Conservation (phyloP, 2,797 vertebrate genomes). For the Chaenodraco wilsoni region DNA sequence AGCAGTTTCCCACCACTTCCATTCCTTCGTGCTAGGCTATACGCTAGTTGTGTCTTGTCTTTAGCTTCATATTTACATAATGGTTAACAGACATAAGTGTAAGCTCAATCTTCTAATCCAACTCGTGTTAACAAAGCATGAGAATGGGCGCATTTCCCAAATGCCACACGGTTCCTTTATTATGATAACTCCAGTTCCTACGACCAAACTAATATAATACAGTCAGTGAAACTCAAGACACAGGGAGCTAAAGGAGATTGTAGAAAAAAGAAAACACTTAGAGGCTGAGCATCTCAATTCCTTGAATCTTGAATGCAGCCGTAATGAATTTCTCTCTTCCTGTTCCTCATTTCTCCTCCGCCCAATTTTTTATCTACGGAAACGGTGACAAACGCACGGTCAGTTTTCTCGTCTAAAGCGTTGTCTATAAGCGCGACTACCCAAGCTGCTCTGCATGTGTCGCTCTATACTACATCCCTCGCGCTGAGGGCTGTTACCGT, state of each 20-base stretch:
- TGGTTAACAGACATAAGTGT: not conserved
- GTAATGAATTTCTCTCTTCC: conserved; percentile 54
- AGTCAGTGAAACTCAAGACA: conserved; percentile 31
- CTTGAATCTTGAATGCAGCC: conserved; percentile 49
- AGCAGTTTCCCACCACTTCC: not conserved
- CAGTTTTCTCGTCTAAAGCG: conserved; percentile 40
- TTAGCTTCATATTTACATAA: not conserved
- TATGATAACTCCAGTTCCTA: conserved; percentile 7
- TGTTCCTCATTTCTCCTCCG: conserved; percentile 66
- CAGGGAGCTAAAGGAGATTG: conserved; percentile 38
- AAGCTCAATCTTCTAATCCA: no score
- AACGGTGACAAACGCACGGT: conserved; percentile 69
- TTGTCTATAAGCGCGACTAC: not conserved
- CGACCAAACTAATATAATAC: not conserved
- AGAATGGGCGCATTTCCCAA: not conserved
- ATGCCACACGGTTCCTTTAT: not conserved
- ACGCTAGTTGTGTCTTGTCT: not conserved
- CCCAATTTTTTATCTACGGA: conserved; percentile 82
- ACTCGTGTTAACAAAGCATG: not conserved
- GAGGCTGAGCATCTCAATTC: conserved; percentile 42
- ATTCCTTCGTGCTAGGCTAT: conserved; percentile 5
- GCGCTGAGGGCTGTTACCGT: not conserved
- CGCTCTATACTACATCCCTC: not conserved
- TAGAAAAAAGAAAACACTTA: conserved; percentile 13
- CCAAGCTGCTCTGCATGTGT: conserved; percentile 30